Conservation (phyloP, 1,140 invertebrate genomes). For the Melanaphis sacchari region DNA sequence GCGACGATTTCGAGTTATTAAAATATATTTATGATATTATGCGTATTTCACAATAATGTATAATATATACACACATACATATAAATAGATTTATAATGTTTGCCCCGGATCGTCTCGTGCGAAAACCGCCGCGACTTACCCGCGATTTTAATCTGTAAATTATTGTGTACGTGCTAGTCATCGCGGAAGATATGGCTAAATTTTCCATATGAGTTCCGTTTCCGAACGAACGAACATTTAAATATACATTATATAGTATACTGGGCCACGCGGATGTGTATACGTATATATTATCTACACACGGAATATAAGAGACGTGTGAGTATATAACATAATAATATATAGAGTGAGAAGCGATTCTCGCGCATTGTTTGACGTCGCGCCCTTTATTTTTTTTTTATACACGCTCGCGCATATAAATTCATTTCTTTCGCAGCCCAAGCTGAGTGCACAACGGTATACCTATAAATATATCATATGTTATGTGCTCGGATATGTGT, state of each 20-base stretch:
- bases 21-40: constrained; percentile 14
- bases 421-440: constrained; percentile 35
- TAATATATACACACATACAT: background rate
- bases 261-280: background rate
- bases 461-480: background rate
- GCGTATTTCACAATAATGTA: background rate
- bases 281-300: background rate
- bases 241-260: constrained; percentile 48
- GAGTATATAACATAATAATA: background rate
- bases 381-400: constrained; percentile 42
- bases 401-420: constrained; percentile 27
- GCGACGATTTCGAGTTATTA: background rate
- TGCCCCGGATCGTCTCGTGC: background rate
- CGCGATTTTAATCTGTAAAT: constrained; percentile 56
- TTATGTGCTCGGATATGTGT: background rate
- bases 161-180: constrained; percentile 54
- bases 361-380: constrained; percentile 30
- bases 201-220: constrained; percentile 57
- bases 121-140: background rate
- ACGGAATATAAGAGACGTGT: background rate
- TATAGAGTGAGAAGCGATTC: background rate
- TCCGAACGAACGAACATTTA: constrained; percentile 57
- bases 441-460: background rate
- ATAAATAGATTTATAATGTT: background rate
- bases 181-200: constrained; percentile 55